Evolutionary conservation across 2,797 vertebrate genomes (phyloP), one percentile per base, ranked within the genome.

Genomic region (Manis pentadactyla): DNA sequence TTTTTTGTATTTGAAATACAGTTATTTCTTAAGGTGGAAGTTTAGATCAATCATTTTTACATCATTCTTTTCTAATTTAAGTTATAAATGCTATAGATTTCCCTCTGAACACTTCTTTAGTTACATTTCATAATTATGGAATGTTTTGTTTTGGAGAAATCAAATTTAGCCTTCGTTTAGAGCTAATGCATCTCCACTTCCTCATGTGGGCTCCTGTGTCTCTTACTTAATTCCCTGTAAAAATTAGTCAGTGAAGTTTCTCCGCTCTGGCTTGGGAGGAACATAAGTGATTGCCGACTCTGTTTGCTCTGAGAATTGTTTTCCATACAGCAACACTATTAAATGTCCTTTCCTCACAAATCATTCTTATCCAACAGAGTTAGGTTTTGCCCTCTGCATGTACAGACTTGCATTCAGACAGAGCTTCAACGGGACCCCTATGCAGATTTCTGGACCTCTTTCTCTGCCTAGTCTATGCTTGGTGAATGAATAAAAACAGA

Each of bases 401-500:
- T 59, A 74, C 51, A 83, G 10, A 74, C 17, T 64, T 95, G 14
- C 51, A 83, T 46, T 13, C 18, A 89, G n/a, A 46, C 74, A 74
- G 74, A 59, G 42, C 64, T 90, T 82, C 55, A 68, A 39, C 29
- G 18, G 37, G 19, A 61, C 8, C 31, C 42, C 55, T 42, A 25
- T 86, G 34, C 2, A 78, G 13, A 87, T 87, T 90, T 95, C 63
- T 84, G 61, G 37, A 63, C 27, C 29, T 90, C n/a, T 87, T 68
- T 95, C 25, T 94, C 75, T 69, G 19, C 9, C 53, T 71, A 71
- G 21, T 19, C 13, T 84, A 46, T 68, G 59, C 14, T 10, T 57
- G 4, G 59, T 63, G 23, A 95, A 82, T 90, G 63, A 92, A 87
- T 93, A 85, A 87, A 97, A 86, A 79, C 63, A 68, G 53, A 93